Evolutionary conservation across 2,888 invertebrate genomes (phyloP).

Genomic region (Nesidiocoris tenuis): DNA sequence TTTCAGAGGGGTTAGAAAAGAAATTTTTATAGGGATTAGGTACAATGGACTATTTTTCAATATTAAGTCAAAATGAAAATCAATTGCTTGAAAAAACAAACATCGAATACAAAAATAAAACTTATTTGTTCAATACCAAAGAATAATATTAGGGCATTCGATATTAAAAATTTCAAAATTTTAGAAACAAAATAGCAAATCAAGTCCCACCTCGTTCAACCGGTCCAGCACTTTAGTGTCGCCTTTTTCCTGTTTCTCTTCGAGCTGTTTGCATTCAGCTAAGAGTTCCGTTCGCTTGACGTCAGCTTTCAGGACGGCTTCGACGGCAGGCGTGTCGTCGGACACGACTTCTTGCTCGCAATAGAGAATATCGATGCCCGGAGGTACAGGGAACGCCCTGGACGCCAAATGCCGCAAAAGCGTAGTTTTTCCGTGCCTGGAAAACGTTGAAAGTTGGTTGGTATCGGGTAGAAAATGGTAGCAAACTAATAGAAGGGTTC

Average conservation of each 20-base stretch:
- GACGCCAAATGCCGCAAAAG: slow-evolving; percentile 88
- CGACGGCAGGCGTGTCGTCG: slow-evolving; percentile 89
- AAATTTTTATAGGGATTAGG: too few species aligned
- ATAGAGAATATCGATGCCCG: slow-evolving; percentile 91
- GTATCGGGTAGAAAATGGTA: too few species aligned
- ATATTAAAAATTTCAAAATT: too few species aligned
- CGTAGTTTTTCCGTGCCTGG: slow-evolving; percentile 96
- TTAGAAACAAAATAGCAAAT: too few species aligned
- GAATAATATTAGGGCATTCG: too few species aligned
- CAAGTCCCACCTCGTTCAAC: slow-evolving; percentile 76
- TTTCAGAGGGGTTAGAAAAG: too few species aligned
- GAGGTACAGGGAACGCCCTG: slow-evolving; percentile 88
- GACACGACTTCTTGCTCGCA: slow-evolving; percentile 99
- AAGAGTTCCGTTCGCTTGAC: slow-evolving; percentile 79
- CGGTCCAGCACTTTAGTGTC: slow-evolving; percentile 72
- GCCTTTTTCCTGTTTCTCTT: slow-evolving; percentile 67
- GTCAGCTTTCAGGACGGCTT: slow-evolving; percentile 91
- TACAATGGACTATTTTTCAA: too few species aligned
- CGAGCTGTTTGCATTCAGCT: slow-evolving; percentile 79
- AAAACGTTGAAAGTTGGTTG: slow-evolving; percentile 46
- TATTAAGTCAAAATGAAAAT: too few species aligned
- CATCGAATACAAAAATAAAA: too few species aligned
- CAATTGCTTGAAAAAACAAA: too few species aligned
- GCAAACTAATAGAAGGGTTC: slow-evolving; percentile 3
- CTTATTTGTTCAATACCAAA: too few species aligned